Base-by-base conservation (phyloP, 2,888 invertebrate species). In the Heliconius charithonia region DNA sequence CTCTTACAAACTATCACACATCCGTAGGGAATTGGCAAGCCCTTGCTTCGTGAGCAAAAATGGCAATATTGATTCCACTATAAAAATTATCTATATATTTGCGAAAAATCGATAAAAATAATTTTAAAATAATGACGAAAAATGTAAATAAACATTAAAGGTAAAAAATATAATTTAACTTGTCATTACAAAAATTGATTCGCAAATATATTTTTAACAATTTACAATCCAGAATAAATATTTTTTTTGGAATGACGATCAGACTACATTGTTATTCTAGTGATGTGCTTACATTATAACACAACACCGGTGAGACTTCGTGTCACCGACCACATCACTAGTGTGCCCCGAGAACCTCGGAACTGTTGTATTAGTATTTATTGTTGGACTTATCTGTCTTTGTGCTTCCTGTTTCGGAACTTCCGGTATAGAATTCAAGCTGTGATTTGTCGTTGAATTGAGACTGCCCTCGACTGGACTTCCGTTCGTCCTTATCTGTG, bases 321-420 rank as follows among this genome's bases (percentile, higher is more conserved):
- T 95, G 88, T 97, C 97, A 82, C 97, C 97, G 80, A 97, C 96
- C 81, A 97, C 97, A 85, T 97, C 97, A 86, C 97, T 97, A 37
- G 97, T 97, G 88, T 97, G 96, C 22, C 97, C 97, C 19, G 97
- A 96, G 90, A 97, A 97, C 83, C 96, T 93, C 66, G 96, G 95
- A 62, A 96, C 95, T 27, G 95, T 87, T 6, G 90, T 82, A 59
- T 89, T 89, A 0, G 91, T 86, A 67, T 96, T 93, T 80, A 96
- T 87, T 62, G 91, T 92, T 3, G 92, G 92, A 84, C 92, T 92
- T 76, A 90, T 83, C 80, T 93, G 93, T 25, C 90, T 89, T 80
- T 95, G 95, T 81, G 84, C 85, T 84, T 92, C 94, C 84, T 86
- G 91, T 79, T 90, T 89, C 83, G 85, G 91, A 80, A 78, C 88